Evolutionary conservation across 2,888 invertebrate genomes (phyloP), one percentile per base, ranked within the genome.

Genomic region (Rhamphomyia laevipes): DNA sequence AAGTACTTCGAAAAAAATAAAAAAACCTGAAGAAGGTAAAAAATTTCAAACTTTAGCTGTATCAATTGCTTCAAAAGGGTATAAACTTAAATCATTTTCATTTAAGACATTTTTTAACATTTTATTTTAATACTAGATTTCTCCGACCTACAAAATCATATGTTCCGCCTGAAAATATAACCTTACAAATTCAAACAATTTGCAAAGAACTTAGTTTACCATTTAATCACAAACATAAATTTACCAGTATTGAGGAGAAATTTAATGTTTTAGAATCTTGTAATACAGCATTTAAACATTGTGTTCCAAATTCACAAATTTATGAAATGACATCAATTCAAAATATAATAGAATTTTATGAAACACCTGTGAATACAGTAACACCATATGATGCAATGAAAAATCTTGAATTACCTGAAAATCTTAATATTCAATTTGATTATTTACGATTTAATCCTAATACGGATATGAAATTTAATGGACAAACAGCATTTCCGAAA

Each of bases 371-470:
- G 2, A 75, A 80, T 54, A 78, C 78, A 0, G 74, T 72, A 4
- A 80, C 83, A 17, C 90, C 91, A 15, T 78, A 81, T 60, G 91
- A 92, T 57, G 75, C 77, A 31, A 63, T 91, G 59, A 78, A 76
- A 53, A 76, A 72, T 51, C 76, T 80, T 63, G 81, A 90, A 30
- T 69, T 95, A 46, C 94, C 95, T 0, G 82, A 84, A 61, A 96
- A 96, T 73, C 69, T 96, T 23, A 84, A 93, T 66, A 75, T 95
- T 4, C 84, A 87, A 63, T 73, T 80, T 51, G 84, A 94, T 43
- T 86, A 88, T 66, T 66, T 83, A 41, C 74, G 92, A 49, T 95
- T 91, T 68, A 78, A 91, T 72, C 89, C 92, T 56, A 84, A 84
- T 16, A 81, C 80, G 0, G 86, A 86, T 61, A 78, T 77, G 0